Evolutionary conservation across 2,888 invertebrate species (phyloP), one percentile per base, ranked within the genome.

Genomic region (Microplitis manilae): DNA sequence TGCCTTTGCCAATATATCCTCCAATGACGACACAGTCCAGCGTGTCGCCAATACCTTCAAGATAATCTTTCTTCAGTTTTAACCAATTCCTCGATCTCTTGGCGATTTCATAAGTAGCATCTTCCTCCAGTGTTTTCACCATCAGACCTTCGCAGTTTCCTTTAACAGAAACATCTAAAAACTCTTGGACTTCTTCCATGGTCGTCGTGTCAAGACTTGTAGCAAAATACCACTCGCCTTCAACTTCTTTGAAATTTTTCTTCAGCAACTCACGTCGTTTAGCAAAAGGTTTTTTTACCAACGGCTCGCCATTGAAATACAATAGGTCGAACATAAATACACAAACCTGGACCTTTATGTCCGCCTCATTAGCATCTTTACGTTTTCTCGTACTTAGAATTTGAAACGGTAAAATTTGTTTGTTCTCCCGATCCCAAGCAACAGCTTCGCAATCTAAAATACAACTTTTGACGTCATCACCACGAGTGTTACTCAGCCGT

Each of bases 131-230:
- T 0, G 98, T 97, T 92, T 99, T 99, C 6, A 99, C 97, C 99
- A 99, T 99, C 76, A 99, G 92, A 1, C 99, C 99, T 92, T 99
- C 99, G 91, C 99, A 99, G 87, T 98, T 97, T 93, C 95, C 95
- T 92, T 96, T 96, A 75, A 99, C 94, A 5, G 98, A 95, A 87
- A 97, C 97, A 75, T 99, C 98, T 75, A 99, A 91, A 90, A 98
- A 98, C 84, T 94, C 95, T 90, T 97, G 96, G 75, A 99, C 97
- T 88, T 97, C 96, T 86, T 99, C 99, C 88, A 96, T 94, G 76
- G 94, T 94, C 72, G 91, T 92, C 6, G 97, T 96, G 90, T 98
- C 97, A 78, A 94, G 90, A 64, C 93, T 92, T 6, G 93, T 95
- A 0, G 98, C 99, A 90, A 98, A 97, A 85, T 94, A 92, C 94